These are phyloP conservation scores for Xenopus borealis DNA, from an alignment of 2,113 vertebrate genomes.

Conservation along the genomic window DNA sequence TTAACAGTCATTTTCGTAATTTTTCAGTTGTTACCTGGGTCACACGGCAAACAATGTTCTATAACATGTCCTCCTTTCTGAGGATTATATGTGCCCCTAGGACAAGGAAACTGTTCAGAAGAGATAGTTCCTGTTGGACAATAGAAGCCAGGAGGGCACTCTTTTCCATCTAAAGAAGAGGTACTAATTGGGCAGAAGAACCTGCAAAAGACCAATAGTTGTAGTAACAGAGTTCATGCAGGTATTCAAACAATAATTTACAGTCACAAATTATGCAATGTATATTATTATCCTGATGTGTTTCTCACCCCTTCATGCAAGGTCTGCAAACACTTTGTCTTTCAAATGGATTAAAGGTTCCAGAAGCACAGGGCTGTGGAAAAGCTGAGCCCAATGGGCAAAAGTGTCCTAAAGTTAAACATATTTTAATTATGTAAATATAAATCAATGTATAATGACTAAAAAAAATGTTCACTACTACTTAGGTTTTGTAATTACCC, in stretches of 20 bases:
- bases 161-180: constrained; percentile 59
- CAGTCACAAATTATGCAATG: no score
- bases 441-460: no score
- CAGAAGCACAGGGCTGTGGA: constrained; percentile 74
- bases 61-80: constrained; percentile 53
- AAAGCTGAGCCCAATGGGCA: constrained; percentile 71
- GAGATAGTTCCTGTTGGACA: constrained; percentile 73
- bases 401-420: constrained; percentile 74
- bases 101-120: constrained; percentile 78
- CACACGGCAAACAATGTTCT: constrained; percentile 75
- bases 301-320: constrained; percentile 80
- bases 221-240: no score
- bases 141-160: constrained; percentile 79
- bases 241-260: no score
- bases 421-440: not conserved
- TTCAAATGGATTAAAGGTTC: constrained; percentile 68
- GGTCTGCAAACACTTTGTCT: constrained; percentile 67
- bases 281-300: no score
- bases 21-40: constrained; percentile 34
- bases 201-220: constrained; percentile 53
- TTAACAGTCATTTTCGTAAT: no score
- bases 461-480: no score
- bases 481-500: constrained; percentile 59
- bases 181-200: constrained; percentile 77
- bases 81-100: constrained; percentile 77